phyloP scores from a whole-genome alignment of 2,888 invertebrate genomes.

The Rhabditoides inermis region DNA sequence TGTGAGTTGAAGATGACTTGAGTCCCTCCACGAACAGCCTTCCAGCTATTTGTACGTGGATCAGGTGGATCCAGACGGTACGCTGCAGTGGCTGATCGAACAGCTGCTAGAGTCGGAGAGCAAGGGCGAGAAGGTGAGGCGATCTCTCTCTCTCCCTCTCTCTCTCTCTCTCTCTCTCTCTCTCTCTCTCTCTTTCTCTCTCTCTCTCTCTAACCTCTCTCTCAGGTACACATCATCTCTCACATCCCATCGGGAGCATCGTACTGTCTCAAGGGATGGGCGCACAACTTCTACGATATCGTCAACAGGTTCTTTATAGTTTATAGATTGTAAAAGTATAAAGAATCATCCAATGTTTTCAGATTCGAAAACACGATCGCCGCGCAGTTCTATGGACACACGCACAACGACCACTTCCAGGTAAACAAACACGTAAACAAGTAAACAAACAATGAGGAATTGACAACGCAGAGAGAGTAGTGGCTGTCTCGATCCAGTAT shows the following conservation, averaged over 20 bases:
- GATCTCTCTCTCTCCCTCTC: too few species aligned
- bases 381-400: constrained; percentile 80
- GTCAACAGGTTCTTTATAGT: constrained; percentile 53
- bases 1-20: constrained; percentile 18
- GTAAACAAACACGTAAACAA: too few species aligned
- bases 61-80: neutral
- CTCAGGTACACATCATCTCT: constrained; percentile 30
- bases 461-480: too few species aligned
- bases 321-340: too few species aligned
- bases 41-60: constrained; percentile 7
- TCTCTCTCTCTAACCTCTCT: too few species aligned
- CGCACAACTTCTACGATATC: constrained; percentile 65
- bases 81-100: constrained; percentile 8
- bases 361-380: constrained; percentile 69
- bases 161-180: too few species aligned
- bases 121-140: neutral
- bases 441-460: too few species aligned
- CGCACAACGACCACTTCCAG: constrained; percentile 79
- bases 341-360: too few species aligned
- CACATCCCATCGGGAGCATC: constrained; percentile 73
- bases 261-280: constrained; percentile 71
- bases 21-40: too few species aligned
- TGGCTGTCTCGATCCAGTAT: too few species aligned
- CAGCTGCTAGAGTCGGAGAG: constrained; percentile 7
- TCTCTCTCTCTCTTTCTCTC: too few species aligned